A percentile compares a stretch with the other conserved stretches of the same genome.
Conservation (phyloP, 2,888 invertebrate species). For the Boloria selene region DNA sequence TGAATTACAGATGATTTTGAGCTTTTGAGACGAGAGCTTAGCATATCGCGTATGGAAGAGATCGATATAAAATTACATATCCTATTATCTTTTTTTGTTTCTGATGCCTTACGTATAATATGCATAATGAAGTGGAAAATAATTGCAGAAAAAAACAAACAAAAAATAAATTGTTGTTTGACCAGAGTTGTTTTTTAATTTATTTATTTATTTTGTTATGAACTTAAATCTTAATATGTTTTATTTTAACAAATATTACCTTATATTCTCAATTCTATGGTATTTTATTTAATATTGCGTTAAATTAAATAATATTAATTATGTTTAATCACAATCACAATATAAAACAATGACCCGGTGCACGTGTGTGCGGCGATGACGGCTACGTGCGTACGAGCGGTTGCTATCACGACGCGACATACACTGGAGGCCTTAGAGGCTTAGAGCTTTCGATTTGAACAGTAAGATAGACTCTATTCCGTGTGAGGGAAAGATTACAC, state of each 20-base stretch:
- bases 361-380: constrained; percentile 23
- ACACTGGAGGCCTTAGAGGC: constrained; percentile 32
- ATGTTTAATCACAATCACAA: constrained; percentile 3
- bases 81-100: too few relatives aligned
- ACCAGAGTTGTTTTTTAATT: too few relatives aligned
- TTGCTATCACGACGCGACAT: constrained; percentile 24
- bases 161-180: too few relatives aligned
- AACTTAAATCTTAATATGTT: too few relatives aligned
- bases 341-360: not conserved
- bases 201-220: too few relatives aligned
- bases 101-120: too few relatives aligned
- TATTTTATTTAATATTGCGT: not conserved
- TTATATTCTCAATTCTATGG: not conserved
- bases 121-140: too few relatives aligned
- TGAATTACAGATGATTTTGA: constrained; percentile 2
- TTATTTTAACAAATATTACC: not conserved
- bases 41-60: not conserved
- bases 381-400: constrained; percentile 25
- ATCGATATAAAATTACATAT: not conserved
- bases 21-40: constrained; percentile 1
- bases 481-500: constrained; percentile 9
- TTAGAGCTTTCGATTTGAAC: constrained; percentile 33
- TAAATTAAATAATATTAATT: not conserved
- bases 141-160: too few relatives aligned
- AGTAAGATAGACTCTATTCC: constrained; percentile 21